Evolutionary conservation across 2,888 invertebrate genomes (phyloP), one percentile per base, ranked within the genome.

Genomic region (Meganola albula): DNA sequence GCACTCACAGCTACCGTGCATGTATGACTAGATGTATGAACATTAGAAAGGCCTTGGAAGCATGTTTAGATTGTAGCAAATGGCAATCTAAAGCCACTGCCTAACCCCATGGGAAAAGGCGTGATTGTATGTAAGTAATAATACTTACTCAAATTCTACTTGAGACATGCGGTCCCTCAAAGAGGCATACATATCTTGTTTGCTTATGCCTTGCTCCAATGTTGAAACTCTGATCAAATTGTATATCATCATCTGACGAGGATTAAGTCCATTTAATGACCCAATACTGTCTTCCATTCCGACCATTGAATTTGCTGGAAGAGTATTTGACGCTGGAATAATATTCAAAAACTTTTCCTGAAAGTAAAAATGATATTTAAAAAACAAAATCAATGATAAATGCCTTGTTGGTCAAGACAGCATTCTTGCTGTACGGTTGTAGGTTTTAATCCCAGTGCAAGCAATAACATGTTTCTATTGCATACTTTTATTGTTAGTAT

Each of bases 211-310:
- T 42, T 84, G 82, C 31, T 86, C 86, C 5, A 77, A 47, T 5
- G 74, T 74, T 3, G 85, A 82, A 12, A 79, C 80, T 37, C 78
- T 56, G 11, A 87, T 87, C 6, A 82, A 58, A 33, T 80, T 80
- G 46, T 84, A 86, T 4, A 87, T 86, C 73, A 87, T 68, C 73
- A 80, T 75, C 60, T 87, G 87, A 4, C 86, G 66, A 4, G 74
- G 65, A 44, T 85, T 86, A 25, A 87, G 62, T 1, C 86, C 86
- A 48, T 82, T 82, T 0, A 82, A 74, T 12, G 80, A 76, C 9
- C 63, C 53, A 40, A 33, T 59, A 23, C 10, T 47, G 12, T 83
- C 82, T 37, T 46, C 58, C 36, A 79, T 66, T 13, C 76, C 76
- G 40, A 85, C 70, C 76, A 84, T 76, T 2, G 85, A 85, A 52